Percentiles rank a stretch among this genome's conserved stretches.
phyloP scores from a whole-genome alignment of 35 echinoderm and acorn worm species.

The Strongylocentrotus purpuratus region DNA sequence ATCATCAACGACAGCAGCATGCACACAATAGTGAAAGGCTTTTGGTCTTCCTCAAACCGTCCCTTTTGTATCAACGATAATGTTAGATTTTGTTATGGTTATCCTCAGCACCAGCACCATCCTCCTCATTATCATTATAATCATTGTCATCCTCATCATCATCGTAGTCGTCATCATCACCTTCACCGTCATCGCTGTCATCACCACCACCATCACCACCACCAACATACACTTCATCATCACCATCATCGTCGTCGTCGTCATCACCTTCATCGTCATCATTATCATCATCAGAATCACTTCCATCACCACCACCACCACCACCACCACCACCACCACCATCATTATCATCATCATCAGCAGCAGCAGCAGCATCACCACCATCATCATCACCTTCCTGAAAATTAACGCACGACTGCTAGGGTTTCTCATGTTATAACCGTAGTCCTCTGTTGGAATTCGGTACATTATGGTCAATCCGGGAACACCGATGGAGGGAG shows the following conservation, averaged over 20 bases:
- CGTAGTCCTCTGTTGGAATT: too few species aligned
- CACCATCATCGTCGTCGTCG: background rate
- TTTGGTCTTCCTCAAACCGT: too few species aligned
- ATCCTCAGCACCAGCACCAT: background rate
- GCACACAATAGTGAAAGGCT: too few species aligned
- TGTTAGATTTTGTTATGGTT: too few species aligned
- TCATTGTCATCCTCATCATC: background rate
- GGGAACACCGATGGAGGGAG: too few species aligned
- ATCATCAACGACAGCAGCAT: too few species aligned
- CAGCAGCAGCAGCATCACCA: background rate
- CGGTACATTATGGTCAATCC: too few species aligned
- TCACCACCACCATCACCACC: background rate
- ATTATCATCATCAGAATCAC: background rate
- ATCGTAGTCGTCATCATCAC: conserved; percentile 1
- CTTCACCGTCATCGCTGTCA: background rate
- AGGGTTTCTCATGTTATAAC: too few species aligned
- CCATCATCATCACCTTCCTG: background rate
- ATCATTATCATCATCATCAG: background rate
- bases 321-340: background rate
- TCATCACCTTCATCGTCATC: background rate
- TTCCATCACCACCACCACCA: background rate
- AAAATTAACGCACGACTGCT: too few species aligned
- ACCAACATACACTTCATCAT: background rate
- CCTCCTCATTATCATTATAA: conserved; percentile 30
- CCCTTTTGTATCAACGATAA: too few species aligned